Evolutionary conservation across 2,888 invertebrate genomes (phyloP), one percentile per base, ranked within the genome.

Genomic region (Augochlorella aurata): DNA sequence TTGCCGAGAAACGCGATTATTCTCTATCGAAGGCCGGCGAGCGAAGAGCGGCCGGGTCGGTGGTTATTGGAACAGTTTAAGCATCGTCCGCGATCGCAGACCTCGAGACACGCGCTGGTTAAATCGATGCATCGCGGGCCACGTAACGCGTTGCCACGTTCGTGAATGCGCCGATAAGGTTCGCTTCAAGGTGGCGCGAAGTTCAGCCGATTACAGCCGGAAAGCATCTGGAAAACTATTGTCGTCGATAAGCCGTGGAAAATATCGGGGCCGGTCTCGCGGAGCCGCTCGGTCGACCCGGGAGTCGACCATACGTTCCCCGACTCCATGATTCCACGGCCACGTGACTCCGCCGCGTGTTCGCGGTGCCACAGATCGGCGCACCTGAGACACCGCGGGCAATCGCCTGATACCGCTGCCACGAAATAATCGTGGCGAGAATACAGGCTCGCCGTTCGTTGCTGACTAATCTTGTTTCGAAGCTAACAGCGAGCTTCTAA

Each of bases 101-200:
- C 50, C 70, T 71, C 66, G 70, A 52, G 68, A 52, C 70, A 69
- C 68, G 49, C 52, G 67, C 44, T 44, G 49, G 82, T 82, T 82
- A 68, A 68, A 82, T 81, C 81, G 81, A 81, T 81, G 81, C 81
- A 81, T 50, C 68, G 49, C 16, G 68, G 52, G 50, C 68, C 81
- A 68, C 81, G 82, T 72, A 81, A 72, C 54, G 45, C 78, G 77
- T 82, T 74, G 74, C 70, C 83, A 77, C 83, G 83, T 71, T 79
- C 83, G 78, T 73, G 74, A 74, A 75, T 83, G 68, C 75, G 24
- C 72, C 68, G 83, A 83, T 83, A 83, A 83, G 72, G 47, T 63
- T 69, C 58, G 63, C 52, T 54, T 73, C 73, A 83, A 82, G 83
- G 83, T 78, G 65, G 75, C 52, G 58, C 83, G 75, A 79, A 79